Evolutionary conservation across 2,113 vertebrate genomes (phyloP).

Genomic region (Oncorhynchus masou): DNA sequence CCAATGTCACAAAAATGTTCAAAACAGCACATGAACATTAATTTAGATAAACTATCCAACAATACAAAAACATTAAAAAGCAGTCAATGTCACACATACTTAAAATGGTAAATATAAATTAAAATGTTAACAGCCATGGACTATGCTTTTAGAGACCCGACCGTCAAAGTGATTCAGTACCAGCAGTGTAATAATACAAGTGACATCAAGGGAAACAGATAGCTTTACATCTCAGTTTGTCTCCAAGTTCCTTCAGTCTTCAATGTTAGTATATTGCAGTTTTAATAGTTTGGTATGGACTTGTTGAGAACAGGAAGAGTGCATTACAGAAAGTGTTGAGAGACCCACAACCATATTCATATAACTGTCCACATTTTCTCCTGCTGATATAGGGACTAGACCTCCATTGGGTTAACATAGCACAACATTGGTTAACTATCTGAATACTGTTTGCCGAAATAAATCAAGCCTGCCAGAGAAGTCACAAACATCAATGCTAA

Average conservation of each 20-base stretch:
- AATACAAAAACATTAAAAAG: slow-evolving; percentile 41
- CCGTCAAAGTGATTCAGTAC: slow-evolving; percentile 48
- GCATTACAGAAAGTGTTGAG: background rate
- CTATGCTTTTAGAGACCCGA: slow-evolving; percentile 13
- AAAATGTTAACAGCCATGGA: slow-evolving; percentile 13
- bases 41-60: slow-evolving; percentile 12
- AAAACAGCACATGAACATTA: slow-evolving; percentile 42
- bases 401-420: background rate
- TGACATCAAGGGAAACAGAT: slow-evolving; percentile 25
- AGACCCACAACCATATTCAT: background rate
- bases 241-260: background rate
- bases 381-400: background rate
- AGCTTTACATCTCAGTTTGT: background rate
- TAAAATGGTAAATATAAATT: slow-evolving; percentile 25
- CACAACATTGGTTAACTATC: background rate
- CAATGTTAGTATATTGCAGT: slow-evolving; percentile 48
- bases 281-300: slow-evolving; percentile 32
- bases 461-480: background rate
- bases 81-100: slow-evolving; percentile 33
- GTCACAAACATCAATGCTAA: slow-evolving; percentile 2
- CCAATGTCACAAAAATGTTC: background rate
- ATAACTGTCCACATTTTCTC: background rate
- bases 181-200: slow-evolving; percentile 27
- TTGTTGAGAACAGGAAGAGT: background rate
- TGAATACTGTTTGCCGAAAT: background rate